These are phyloP conservation scores for Tanypteryx hageni DNA, from an alignment of 2,888 invertebrate genomes.

Conservation along the genomic window DNA sequence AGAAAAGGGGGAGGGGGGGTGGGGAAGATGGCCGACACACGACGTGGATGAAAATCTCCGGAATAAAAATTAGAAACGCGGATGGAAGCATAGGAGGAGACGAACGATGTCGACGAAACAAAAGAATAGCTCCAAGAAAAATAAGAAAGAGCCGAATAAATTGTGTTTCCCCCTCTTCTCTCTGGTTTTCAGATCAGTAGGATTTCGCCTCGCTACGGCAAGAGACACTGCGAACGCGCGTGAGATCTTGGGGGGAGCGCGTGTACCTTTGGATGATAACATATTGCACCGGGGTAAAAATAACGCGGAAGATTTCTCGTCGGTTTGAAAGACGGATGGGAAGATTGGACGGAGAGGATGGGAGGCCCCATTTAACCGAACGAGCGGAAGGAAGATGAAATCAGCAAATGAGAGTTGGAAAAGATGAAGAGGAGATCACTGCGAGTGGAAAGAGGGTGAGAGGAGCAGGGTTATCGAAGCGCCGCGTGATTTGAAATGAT, in stretches of 20 bases:
- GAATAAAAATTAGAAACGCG: not conserved
- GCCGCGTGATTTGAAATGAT: not conserved
- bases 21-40: not conserved
- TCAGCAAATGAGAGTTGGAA: slow-evolving; percentile 35
- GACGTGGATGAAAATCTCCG: not conserved
- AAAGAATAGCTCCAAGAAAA: not conserved
- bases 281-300: not conserved
- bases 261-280: not conserved
- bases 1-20: too few species aligned
- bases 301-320: not conserved
- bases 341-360: not conserved
- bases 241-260: not conserved
- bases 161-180: too few species aligned
- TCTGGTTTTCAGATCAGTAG: not conserved
- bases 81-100: not conserved
- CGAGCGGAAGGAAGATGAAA: slow-evolving; percentile 15
- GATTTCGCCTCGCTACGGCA: not conserved
- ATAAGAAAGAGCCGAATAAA: not conserved
- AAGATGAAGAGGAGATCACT: not conserved
- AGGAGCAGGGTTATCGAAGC: not conserved
- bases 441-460: not conserved
- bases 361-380: not conserved
- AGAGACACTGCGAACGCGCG: not conserved
- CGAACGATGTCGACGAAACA: not conserved
- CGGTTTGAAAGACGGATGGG: slow-evolving; percentile 43